Base-by-base conservation (phyloP, 1,140 invertebrate genomes). In the Phthorimaea operculella region DNA sequence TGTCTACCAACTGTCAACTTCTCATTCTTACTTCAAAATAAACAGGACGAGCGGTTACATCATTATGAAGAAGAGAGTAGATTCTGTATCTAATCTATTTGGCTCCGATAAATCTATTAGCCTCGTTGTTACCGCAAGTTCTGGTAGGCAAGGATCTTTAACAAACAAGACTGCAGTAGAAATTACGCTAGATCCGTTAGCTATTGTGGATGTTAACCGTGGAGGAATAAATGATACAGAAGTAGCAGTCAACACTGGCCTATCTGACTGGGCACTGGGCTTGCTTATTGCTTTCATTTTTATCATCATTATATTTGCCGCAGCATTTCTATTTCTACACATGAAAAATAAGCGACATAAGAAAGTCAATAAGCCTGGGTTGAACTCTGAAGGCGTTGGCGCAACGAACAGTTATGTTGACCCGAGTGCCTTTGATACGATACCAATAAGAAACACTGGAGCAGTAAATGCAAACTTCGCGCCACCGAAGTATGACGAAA, bases 11-110 rank as follows among this genome's bases (percentile, higher is more conserved):
- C 70, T 98, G 11, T 92, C 91, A 9, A 92, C 92, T 0, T 92
- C 93, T 50, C 91, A 96, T 82, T 89, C 92, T 0, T 94, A 95
- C 72, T 97, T 98, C 75, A 93, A 94, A 83, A 90, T 99, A 12
- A 98, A 98, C 76, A 87, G 93, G 61, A 96, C 94, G 0, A 96
- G 93, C 4, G 97, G 97, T 1, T 91, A 92, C 0, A 89, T 98
- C 18, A 90, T 94, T 33, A 87, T 98, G 14, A 93, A 92, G 68
- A 92, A 93, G 68, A 92, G 94, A 74, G 83, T 97, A 9, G 88
- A 90, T 56, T 87, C 87, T 59, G 83, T 85, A 16, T 83, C 87
- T 45, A 85, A 84, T 59, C 76, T 87, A 8, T 87, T 91, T 63
- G 88, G 88, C 57, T 85, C 88, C 7, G 90, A 91, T 0, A 88